Base-by-base conservation (phyloP, 2,113 vertebrate species). In the Bujurquina vittata region DNA sequence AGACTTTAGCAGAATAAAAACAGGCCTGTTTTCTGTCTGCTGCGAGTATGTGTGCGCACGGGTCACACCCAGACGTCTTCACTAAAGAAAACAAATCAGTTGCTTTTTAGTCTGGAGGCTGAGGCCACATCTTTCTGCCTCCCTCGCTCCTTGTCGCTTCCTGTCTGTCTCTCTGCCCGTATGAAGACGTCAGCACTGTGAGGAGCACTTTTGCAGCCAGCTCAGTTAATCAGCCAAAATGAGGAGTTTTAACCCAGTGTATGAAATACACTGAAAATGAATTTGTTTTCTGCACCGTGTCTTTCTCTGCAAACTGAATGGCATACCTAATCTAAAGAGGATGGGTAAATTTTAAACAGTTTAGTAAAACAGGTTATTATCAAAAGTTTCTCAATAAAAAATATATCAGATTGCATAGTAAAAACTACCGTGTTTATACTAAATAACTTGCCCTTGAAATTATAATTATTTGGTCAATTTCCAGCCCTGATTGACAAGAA, bases 61-160 rank as follows among this genome's bases (percentile, higher is more conserved):
- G 94, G 89, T 94, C 94, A 94, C 88, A 84, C 88, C 91, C 84
- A 81, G 79, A 91, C 63, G 69, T 77, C 77, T 88, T 90, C 20
- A 72, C 85, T 90, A 84, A 91, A 93, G 90, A 91, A 86, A 94
- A 93, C 89, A 93, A 90, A 88, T 85, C 85, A 85, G 86, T 83
- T 77, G 86, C 75, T 72, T 77, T 83, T 87, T 62, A 75, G 92
- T 88, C 92, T 92, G 91, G 88, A 86, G 52, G n/a, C 84, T 65
- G 83, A 85, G 75, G 88, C 87, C 81, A 84, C 87, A 86, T 84
- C 85, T 90, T 59, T 85, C 80, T 85, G 67, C 60, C 63, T 83
- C 73, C 76, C 43, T 83, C 79, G 4, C 87, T 86, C 57, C 74
- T 26, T 10, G 46, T 80, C 76, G 63, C 81, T 80, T 91, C 77